Percentiles rank a stretch among this genome's conserved stretches.
Conservation (phyloP, 2,113 vertebrate species). For the Elgaria multicarinata region DNA sequence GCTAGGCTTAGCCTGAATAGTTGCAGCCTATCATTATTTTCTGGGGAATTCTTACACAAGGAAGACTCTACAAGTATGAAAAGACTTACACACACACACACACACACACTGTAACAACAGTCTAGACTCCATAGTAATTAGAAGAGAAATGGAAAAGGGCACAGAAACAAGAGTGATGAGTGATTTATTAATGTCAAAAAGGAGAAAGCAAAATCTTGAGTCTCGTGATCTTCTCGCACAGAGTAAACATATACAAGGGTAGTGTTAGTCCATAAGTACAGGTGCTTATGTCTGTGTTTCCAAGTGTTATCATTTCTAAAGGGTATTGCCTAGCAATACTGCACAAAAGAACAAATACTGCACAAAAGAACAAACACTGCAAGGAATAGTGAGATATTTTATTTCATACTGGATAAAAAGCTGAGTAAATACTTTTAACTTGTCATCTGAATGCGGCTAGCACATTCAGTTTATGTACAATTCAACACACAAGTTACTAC, state of each 20-base stretch:
- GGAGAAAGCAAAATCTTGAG: background rate
- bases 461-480: background rate
- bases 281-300: background rate
- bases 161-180: background rate
- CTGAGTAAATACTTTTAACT: background rate
- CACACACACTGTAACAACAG: background rate
- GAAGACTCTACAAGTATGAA: too few relatives aligned
- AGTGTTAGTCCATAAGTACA: background rate
- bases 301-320: background rate
- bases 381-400: background rate
- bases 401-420: background rate
- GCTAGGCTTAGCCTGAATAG: too few relatives aligned
- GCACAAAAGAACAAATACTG: background rate
- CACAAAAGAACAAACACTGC: background rate
- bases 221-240: background rate
- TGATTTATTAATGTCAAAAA: background rate
- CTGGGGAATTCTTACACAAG: too few relatives aligned
- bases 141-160: background rate
- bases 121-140: background rate
- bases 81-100: too few relatives aligned
- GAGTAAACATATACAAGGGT: background rate
- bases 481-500: background rate
- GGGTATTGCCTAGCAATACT: background rate
- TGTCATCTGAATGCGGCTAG: accelerated
- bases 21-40: too few relatives aligned